These are phyloP conservation scores for Puma concolor DNA, from an alignment of 2,113 vertebrate genomes.

Conservation along the genomic window DNA sequence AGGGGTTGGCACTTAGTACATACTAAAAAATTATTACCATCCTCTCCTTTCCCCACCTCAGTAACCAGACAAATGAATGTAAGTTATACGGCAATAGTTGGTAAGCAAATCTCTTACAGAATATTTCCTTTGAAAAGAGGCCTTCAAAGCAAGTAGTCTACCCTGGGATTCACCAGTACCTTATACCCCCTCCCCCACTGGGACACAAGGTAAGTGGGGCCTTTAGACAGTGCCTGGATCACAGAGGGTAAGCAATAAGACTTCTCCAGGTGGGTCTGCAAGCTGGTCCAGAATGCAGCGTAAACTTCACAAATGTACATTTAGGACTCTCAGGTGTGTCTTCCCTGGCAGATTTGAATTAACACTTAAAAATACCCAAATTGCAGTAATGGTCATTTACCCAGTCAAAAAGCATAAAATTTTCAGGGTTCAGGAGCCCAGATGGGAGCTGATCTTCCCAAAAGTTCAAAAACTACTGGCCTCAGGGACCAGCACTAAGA, in stretches of 20 bases:
- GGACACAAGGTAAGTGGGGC: not conserved
- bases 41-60: not conserved
- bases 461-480: not conserved
- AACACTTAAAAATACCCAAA: not conserved
- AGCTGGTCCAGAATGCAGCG: not conserved
- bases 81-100: not conserved
- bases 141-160: constrained; percentile 11
- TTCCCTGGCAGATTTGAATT: not conserved
- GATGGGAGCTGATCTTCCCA: not conserved
- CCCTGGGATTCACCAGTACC: not conserved
- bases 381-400: not conserved
- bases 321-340: not conserved
- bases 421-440: not conserved
- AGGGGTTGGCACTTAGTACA: not conserved
- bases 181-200: not conserved
- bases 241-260: not conserved
- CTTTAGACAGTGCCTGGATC: not conserved
- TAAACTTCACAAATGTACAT: not conserved
- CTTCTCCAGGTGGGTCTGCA: not conserved
- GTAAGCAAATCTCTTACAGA: not conserved
- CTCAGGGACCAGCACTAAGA: not conserved
- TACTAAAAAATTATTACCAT: not conserved
- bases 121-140: not conserved
- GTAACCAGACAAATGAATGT: not conserved
- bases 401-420: not conserved